Evolutionary conservation across 2,113 vertebrate species (phyloP).

Genomic region (Dasyornis broadbenti): DNA sequence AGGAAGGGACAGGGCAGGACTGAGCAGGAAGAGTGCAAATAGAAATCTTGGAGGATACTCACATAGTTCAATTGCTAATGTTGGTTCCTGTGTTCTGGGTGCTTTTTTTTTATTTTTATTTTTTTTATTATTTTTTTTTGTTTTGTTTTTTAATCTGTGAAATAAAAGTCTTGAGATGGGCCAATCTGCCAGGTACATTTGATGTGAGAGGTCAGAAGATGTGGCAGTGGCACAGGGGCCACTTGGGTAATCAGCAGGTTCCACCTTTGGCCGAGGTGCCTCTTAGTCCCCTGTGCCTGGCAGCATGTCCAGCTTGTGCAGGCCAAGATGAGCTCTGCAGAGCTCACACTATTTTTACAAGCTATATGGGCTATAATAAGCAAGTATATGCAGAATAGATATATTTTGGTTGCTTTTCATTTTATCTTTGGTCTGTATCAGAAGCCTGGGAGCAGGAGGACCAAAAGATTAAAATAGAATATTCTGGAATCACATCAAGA

Average conservation of each 20-base stretch:
- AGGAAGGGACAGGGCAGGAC: neutral
- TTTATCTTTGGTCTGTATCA: neutral
- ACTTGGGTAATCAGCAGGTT: neutral
- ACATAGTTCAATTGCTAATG: fast-evolving
- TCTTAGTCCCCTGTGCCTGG: neutral
- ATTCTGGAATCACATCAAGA: neutral
- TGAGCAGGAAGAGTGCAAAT: fast-evolving
- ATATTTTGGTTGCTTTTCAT: neutral
- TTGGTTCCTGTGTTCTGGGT: neutral
- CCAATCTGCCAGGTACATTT: neutral
- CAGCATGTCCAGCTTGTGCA: neutral
- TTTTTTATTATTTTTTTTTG: neutral
- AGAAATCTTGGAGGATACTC: neutral
- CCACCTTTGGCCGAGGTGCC: neutral
- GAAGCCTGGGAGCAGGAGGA: neutral
- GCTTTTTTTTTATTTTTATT: neutral
- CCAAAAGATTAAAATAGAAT: neutral
- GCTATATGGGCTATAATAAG: neutral
- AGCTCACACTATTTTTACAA: neutral
- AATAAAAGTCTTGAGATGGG: neutral
- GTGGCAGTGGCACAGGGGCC: neutral
- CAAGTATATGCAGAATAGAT: neutral
- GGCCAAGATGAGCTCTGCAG: neutral
- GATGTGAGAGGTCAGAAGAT: neutral
- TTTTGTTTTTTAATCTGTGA: neutral